Conservation (phyloP, 1,140 invertebrate species). For the Cheumatopsyche charites region DNA sequence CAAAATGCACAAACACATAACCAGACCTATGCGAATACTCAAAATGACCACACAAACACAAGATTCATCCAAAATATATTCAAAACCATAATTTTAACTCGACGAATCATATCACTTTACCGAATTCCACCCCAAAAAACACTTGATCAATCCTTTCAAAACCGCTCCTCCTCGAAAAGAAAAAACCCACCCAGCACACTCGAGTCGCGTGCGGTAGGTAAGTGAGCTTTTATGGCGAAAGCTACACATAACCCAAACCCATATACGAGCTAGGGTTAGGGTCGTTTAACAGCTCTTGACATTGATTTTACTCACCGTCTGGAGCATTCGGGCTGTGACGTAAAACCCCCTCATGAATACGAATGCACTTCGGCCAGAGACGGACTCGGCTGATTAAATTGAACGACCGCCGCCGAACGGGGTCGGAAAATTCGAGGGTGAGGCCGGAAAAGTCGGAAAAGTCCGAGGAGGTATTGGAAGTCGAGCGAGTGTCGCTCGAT, state of each 20-base stretch:
- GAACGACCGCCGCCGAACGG: constrained; percentile 12
- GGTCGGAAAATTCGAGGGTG: too few relatives aligned
- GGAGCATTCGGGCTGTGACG: constrained; percentile 10
- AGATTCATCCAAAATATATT: too few relatives aligned
- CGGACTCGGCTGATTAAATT: constrained; percentile 16
- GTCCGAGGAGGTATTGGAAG: too few relatives aligned
- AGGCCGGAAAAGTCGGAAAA: too few relatives aligned
- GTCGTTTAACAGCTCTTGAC: constrained; percentile 32
- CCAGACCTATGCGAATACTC: too few relatives aligned
- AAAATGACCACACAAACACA: too few relatives aligned
- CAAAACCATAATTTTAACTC: too few relatives aligned
- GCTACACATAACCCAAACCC: not conserved
- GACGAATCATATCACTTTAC: too few relatives aligned
- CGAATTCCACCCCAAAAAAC: not conserved
- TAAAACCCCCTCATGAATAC: constrained; percentile 39
- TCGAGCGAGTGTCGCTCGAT: too few relatives aligned
- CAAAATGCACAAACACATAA: too few relatives aligned
- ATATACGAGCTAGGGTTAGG: not conserved
- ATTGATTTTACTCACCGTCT: constrained; percentile 42
- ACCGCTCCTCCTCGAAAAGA: not conserved
- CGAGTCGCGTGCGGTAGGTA: constrained; percentile 20
- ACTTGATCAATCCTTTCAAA: not conserved
- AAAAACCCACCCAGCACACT: not conserved
- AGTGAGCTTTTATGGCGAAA: constrained; percentile 14
- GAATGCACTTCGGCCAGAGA: constrained; percentile 33